These are phyloP conservation scores for Hafferia zeledoni DNA, from an alignment of 2,797 vertebrate genomes.

Conservation along the genomic window DNA sequence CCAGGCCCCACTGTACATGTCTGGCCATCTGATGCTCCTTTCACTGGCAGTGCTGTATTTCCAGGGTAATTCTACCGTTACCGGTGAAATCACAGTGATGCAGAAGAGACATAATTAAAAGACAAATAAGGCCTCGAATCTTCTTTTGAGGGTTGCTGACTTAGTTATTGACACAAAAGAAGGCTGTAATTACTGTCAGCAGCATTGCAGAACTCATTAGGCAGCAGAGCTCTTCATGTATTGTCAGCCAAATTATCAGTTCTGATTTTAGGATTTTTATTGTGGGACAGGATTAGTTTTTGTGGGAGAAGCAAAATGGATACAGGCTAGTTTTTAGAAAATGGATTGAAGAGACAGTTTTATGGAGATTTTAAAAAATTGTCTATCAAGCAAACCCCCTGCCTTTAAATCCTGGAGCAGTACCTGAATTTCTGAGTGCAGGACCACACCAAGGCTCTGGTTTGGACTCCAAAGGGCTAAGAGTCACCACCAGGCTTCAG, in stretches of 20 bases:
- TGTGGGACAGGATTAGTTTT: background rate
- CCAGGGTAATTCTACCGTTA: background rate
- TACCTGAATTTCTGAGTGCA: background rate
- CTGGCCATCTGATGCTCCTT: background rate
- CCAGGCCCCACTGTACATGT: background rate
- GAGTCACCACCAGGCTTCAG: background rate
- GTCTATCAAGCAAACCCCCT: background rate
- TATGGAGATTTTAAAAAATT: background rate
- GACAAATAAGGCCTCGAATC: background rate
- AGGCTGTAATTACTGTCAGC: conserved; percentile 39
- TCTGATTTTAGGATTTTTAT: conserved; percentile 14
- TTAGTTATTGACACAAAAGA: conserved; percentile 43
- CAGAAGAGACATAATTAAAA: background rate
- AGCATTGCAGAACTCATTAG: conserved; percentile 43
- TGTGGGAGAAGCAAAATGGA: background rate
- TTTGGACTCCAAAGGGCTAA: background rate
- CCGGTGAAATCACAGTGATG: conserved; percentile 1
- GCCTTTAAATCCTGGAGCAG: background rate
- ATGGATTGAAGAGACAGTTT: background rate
- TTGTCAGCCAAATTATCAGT: conserved; percentile 39
- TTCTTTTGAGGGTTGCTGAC: conserved; percentile 19
- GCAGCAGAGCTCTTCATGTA: background rate
- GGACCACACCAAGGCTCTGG: background rate
- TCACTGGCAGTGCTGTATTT: background rate
- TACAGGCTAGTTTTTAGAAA: background rate